These are phyloP conservation scores for Tadarida brasiliensis DNA, from an alignment of 2,797 vertebrate species.

Conservation along the genomic window DNA sequence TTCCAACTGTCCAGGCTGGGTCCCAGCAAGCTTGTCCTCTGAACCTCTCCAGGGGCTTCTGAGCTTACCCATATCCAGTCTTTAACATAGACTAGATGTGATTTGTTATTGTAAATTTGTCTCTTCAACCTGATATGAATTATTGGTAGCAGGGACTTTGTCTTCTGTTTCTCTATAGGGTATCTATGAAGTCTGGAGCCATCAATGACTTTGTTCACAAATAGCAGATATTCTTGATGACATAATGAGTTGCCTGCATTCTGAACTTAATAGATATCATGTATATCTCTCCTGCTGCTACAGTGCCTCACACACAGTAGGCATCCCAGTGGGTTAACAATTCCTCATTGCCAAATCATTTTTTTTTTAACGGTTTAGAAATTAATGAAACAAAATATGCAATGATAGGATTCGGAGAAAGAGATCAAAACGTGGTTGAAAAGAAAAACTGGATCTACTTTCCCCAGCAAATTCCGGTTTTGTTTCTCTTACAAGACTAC, in stretches of 20 bases:
- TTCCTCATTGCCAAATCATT: not conserved
- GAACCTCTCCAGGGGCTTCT: not conserved
- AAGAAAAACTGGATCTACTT: slow-evolving; percentile 2
- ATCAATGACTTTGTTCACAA: not conserved
- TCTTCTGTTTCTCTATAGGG: not conserved
- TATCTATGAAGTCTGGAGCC: not conserved
- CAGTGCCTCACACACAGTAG: not conserved
- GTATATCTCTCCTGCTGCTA: not conserved
- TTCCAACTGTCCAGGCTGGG: not conserved
- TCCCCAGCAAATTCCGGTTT: not conserved
- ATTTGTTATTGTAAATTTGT: not conserved
- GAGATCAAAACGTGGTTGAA: not conserved
- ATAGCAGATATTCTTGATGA: not conserved
- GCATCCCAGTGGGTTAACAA: not conserved
- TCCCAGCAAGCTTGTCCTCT: not conserved
- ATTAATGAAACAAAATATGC: slow-evolving; percentile 18
- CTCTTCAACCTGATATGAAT: not conserved
- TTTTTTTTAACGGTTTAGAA: not conserved
- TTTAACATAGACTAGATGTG: not conserved
- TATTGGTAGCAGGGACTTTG: not conserved
- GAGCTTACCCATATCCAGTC: not conserved
- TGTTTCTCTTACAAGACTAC: not conserved
- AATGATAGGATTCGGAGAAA: slow-evolving; percentile 11
- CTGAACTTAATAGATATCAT: not conserved
- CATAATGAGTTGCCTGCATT: not conserved